Evolutionary conservation across 1,140 invertebrate genomes (phyloP), one percentile per base, ranked within the genome.

Genomic region (Bombus polaris): DNA sequence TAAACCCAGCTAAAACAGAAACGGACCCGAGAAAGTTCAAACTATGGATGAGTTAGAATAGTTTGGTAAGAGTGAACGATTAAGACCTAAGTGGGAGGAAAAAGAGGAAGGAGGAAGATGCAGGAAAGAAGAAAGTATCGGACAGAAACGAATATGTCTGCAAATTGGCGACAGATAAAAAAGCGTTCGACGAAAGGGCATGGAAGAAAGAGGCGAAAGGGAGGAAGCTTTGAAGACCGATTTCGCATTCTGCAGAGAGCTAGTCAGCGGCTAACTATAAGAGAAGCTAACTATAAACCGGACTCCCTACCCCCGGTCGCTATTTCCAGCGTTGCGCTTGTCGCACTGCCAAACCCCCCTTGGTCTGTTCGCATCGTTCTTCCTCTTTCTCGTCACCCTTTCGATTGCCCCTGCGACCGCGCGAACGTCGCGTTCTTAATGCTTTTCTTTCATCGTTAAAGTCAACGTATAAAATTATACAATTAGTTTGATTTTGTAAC

Each of bases 261-360:
- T 91, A 92, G 92, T 93, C 92, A 91, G 90, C 89, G 90, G 90
- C 92, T 92, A 93, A 93, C 90, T 91, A 92, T 92, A 93, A 92
- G 91, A 91, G 91, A 89, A 85, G 90, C 93, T 94, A 94, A 93
- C 93, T 94, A 94, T 94, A 94, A 93, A 89, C 85, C 78, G 39
- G 59, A 91, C 91, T 93, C 91, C 90, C 90, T 93, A 92, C 89
- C 89, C 86, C 81, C 87, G 74, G 85, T 71, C 59, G 78, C 92
- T 94, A 94, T 94, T 93, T 94, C 85, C 80, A 92, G 90, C 89
- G 66, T 81, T 78, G 75, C 73, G 59, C 71, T 89, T 92, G 92
- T 94, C 93, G 91, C 93, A 83, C 74, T 92, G 92, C 92, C 92
- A 86, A 93, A 93, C 88, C 88, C 91, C 91, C 13, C 47, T 68